Evolutionary conservation across 1,140 invertebrate genomes (phyloP).

Genomic region (Parapsyche elsis): DNA sequence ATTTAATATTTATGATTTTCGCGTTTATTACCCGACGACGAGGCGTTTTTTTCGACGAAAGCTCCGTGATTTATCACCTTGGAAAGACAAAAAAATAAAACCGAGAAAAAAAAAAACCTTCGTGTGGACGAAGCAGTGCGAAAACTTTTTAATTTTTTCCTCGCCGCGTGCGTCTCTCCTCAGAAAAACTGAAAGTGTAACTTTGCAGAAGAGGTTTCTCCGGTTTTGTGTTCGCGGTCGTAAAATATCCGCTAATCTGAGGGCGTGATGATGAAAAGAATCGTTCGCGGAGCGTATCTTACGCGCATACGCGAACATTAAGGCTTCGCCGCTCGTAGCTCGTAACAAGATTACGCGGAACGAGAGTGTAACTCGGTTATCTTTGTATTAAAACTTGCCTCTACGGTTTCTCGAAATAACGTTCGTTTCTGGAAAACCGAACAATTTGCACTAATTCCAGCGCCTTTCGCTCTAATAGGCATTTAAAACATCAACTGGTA

Average conservation of each 20-base stretch:
- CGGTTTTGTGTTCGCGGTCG: background rate
- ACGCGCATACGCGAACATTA: background rate
- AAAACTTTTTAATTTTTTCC: conserved; percentile 5
- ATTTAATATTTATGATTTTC: conserved; percentile 29
- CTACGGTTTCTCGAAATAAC: background rate
- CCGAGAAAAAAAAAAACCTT: background rate
- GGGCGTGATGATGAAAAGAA: conserved; percentile 1
- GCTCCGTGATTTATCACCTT: conserved; percentile 11
- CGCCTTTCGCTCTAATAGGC: background rate
- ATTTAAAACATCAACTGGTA: too few relatives aligned
- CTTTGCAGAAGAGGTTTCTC: background rate
- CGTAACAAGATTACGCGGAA: conserved; percentile 7
- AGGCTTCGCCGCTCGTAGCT: background rate
- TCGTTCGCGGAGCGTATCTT: background rate
- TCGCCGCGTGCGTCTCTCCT: background rate
- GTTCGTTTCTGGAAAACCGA: background rate
- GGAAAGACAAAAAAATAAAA: background rate
- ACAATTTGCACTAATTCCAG: background rate
- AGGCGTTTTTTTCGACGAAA: conserved; percentile 8
- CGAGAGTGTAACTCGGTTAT: conserved; percentile 23
- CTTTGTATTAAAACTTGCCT: conserved; percentile 22
- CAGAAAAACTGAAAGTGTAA: background rate
- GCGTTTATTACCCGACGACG: conserved; percentile 19
- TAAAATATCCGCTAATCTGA: conserved; percentile 1
- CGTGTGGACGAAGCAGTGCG: background rate